phyloP scores from a whole-genome alignment of 2,888 invertebrate species.

The Galeopsomyia nigrocyanea region DNA sequence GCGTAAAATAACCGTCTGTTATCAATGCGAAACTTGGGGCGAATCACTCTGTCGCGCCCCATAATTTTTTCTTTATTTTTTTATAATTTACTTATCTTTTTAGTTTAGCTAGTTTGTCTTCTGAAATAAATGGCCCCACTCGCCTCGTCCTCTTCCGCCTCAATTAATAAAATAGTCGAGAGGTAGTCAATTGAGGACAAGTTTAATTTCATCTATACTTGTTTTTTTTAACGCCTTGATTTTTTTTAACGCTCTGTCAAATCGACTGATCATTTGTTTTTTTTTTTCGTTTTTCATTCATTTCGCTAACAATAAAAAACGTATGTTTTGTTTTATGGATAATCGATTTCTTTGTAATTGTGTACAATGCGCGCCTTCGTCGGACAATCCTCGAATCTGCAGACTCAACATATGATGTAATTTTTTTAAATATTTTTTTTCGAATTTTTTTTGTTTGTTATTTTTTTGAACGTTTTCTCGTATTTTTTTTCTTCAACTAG shows the following conservation, averaged over 20 bases:
- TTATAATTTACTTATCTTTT: slow-evolving; percentile 8
- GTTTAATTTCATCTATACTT: slow-evolving; percentile 28
- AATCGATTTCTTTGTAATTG: slow-evolving; percentile 1
- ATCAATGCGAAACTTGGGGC: too few species aligned
- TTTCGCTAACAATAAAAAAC: slow-evolving; percentile 1
- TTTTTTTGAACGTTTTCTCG: background rate
- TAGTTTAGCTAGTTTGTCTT: slow-evolving; percentile 16
- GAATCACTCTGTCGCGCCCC: background rate
- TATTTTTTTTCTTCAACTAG: slow-evolving; percentile 33
- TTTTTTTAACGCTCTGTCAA: slow-evolving; percentile 7
- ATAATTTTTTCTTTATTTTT: slow-evolving; percentile 12
- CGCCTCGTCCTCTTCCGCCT: slow-evolving; percentile 43
- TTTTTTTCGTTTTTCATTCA: slow-evolving; percentile 16
- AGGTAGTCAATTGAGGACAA: slow-evolving; percentile 44
- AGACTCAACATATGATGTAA: slow-evolving; percentile 31
- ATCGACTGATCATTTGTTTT: slow-evolving; percentile 2
- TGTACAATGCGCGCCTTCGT: slow-evolving; percentile 9
- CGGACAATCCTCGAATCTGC: slow-evolving; percentile 48
- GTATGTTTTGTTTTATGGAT: too few species aligned
- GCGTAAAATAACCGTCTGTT: too few species aligned
- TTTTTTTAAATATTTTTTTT: background rate
- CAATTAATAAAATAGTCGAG: slow-evolving; percentile 34
- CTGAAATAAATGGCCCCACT: slow-evolving; percentile 45
- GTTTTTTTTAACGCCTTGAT: background rate
- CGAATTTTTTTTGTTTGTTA: slow-evolving; percentile 23